phyloP scores from a whole-genome alignment of 2,113 vertebrate species.

The Heloderma charlesbogerti region DNA sequence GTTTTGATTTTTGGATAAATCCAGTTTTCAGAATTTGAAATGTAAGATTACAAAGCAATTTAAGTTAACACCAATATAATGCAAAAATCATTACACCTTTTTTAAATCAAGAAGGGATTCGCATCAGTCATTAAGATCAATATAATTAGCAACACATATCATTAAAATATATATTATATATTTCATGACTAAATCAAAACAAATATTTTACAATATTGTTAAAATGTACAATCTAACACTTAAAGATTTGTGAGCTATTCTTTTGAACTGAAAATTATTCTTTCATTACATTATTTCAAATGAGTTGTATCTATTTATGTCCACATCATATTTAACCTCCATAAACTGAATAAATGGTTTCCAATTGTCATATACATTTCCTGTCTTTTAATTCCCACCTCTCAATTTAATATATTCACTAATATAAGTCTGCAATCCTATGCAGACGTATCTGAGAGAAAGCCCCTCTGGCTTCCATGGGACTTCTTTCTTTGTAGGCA shows the following conservation, averaged over 20 bases:
- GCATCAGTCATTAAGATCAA: not conserved
- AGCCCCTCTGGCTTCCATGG: too few relatives aligned
- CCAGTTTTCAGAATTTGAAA: not conserved
- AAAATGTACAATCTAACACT: not conserved
- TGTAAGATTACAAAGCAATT: not conserved
- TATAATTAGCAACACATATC: too few relatives aligned
- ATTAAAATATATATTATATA: not conserved
- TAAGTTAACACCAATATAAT: not conserved
- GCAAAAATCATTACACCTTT: not conserved
- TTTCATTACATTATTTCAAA: not conserved
- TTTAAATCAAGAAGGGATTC: not conserved
- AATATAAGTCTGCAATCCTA: too few relatives aligned
- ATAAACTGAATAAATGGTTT: not conserved
- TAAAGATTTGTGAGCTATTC: not conserved
- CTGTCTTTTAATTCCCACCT: not conserved
- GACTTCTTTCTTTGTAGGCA: too few relatives aligned
- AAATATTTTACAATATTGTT: not conserved
- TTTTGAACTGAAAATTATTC: not conserved
- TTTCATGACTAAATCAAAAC: not conserved
- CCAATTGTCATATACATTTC: not conserved
- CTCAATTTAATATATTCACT: not conserved
- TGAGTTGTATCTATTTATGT: not conserved
- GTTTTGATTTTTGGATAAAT: not conserved
- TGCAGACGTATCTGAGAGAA: too few relatives aligned
- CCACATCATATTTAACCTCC: not conserved